A percentile compares a stretch with the other conserved stretches of the same genome.
phyloP scores from a whole-genome alignment of 2,888 invertebrate genomes.

The Ormia ochracea region DNA sequence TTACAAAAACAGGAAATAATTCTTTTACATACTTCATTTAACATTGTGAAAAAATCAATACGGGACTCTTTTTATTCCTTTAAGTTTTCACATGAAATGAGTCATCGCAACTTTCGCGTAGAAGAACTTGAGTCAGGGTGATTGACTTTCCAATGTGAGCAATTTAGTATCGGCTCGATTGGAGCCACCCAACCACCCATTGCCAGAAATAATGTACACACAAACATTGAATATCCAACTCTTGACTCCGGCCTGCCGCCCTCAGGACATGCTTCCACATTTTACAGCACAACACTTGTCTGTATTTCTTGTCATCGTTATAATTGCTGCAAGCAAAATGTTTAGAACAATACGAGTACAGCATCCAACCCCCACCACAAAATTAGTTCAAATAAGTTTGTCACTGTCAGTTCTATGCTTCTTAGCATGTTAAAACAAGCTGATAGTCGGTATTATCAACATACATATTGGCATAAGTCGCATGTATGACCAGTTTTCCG shows the following conservation, averaged over 20 bases:
- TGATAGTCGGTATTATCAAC: too few relatives aligned
- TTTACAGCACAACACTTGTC: background rate
- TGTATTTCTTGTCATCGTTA: constrained; percentile 5
- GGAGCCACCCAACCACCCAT: constrained; percentile 24
- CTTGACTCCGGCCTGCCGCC: background rate
- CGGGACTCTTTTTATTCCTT: constrained; percentile 37
- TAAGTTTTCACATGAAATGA: constrained; percentile 45
- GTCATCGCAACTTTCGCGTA: constrained; percentile 39
- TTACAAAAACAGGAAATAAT: background rate
- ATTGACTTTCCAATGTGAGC: constrained; percentile 51
- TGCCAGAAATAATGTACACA: background rate
- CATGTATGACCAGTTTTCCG: too few relatives aligned
- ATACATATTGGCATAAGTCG: too few relatives aligned
- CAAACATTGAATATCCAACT: background rate
- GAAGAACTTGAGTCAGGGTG: constrained; percentile 48
- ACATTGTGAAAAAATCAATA: constrained; percentile 55
- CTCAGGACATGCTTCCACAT: background rate
- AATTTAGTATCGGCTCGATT: background rate
- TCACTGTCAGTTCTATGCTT: background rate
- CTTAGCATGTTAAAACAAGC: background rate
- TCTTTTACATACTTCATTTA: constrained; percentile 35
- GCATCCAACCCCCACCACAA: constrained; percentile 30
- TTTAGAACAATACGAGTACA: constrained; percentile 8
- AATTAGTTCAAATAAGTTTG: background rate
- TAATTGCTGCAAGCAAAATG: background rate